Conservation (phyloP, 2,113 vertebrate species). For the Tangachromis dhanisi region DNA sequence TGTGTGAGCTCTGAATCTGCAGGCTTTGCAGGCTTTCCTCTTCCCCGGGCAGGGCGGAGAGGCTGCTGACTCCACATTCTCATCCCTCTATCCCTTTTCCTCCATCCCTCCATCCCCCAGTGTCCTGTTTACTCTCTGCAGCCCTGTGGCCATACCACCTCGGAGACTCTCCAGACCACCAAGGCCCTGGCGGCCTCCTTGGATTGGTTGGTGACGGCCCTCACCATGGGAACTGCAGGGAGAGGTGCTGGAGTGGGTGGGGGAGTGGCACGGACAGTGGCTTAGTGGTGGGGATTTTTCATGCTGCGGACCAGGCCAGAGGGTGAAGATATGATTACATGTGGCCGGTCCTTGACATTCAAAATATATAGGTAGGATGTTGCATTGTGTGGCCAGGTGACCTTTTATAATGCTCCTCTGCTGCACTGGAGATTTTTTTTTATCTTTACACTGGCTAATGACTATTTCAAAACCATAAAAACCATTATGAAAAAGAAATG, state of each 20-base stretch:
- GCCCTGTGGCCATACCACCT: conserved; percentile 66
- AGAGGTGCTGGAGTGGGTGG: conserved; percentile 46
- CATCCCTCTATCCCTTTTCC: conserved; percentile 54
- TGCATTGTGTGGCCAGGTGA: conserved; percentile 25
- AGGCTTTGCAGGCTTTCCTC: conserved; percentile 68
- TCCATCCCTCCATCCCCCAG: conserved; percentile 58
- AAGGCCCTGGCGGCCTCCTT: conserved; percentile 41
- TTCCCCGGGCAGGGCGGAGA: conserved; percentile 38
- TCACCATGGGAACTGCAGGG: conserved; percentile 46
- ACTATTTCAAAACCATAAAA: background rate
- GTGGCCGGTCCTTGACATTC: conserved; percentile 30
- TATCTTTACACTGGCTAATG: background rate
- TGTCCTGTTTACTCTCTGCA: conserved; percentile 65
- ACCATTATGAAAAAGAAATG: background rate
- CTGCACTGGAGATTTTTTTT: background rate
- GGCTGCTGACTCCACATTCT: conserved; percentile 65
- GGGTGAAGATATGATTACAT: conserved; percentile 51
- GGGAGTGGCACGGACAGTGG: conserved; percentile 40
- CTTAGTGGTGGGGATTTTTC: conserved; percentile 46
- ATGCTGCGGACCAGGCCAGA: background rate
- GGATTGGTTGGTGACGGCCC: conserved; percentile 22
- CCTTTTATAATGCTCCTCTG: background rate
- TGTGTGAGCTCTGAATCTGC: conserved; percentile 62
- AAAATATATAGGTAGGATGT: conserved; percentile 24
- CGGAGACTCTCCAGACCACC: conserved; percentile 69